Percentiles rank a stretch among this genome's conserved stretches.
Conservation (phyloP, 1,140 invertebrate species). For the Agrilus planipennis region DNA sequence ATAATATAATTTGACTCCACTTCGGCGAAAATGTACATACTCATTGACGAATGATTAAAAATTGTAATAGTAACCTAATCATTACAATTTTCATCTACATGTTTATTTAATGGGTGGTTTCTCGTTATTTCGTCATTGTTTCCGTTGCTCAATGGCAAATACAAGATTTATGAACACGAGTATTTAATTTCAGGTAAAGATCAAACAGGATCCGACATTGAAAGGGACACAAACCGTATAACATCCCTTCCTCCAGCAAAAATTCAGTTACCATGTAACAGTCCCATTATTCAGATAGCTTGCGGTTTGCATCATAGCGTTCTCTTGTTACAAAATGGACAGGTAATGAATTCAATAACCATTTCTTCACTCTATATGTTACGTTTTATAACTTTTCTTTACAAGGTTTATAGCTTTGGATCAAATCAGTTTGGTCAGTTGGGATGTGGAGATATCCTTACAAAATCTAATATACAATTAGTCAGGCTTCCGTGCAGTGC, state of each 20-base stretch:
- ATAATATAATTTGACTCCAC: no score
- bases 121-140: no score
- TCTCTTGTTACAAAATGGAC: constrained; percentile 40
- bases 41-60: no score
- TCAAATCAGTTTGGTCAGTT: constrained; percentile 92
- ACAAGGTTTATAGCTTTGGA: constrained; percentile 76
- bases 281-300: constrained; percentile 67
- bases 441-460: constrained; percentile 71
- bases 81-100: no score
- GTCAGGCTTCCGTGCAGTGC: constrained; percentile 59
- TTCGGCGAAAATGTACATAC: no score
- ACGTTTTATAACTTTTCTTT: neutral
- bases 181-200: constrained; percentile 33
- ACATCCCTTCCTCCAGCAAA: constrained; percentile 69
- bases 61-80: no score
- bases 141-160: no score
- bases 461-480: constrained; percentile 60
- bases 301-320: constrained; percentile 85
- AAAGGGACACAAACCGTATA: constrained; percentile 50
- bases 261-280: constrained; percentile 53
- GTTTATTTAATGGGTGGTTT: no score
- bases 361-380: neutral
- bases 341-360: constrained; percentile 24
- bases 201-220: constrained; percentile 43
- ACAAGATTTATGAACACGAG: no score